phyloP scores from a whole-genome alignment of 2,113 vertebrate genomes.

The Gracilinanus agilis region DNA sequence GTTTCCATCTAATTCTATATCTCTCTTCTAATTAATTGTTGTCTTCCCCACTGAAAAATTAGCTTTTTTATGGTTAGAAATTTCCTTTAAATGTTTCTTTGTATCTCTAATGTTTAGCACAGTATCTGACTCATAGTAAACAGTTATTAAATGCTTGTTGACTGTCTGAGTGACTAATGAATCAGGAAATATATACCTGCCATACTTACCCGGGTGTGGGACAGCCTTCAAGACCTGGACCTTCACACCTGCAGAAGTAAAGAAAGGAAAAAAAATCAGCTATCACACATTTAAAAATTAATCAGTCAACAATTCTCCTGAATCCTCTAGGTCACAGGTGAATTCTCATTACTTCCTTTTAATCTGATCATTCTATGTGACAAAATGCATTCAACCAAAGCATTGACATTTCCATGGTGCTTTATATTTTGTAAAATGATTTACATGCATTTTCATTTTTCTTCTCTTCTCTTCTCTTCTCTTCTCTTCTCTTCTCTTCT shows the following conservation, averaged over 20 bases:
- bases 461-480: no score
- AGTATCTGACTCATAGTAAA: not conserved
- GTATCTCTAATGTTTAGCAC: not conserved
- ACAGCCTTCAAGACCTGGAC: constrained; percentile 86
- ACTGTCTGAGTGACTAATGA: not conserved
- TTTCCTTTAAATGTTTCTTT: not conserved
- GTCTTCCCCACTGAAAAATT: not conserved
- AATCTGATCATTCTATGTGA: not conserved
- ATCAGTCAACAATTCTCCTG: not conserved
- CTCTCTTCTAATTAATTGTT: not conserved
- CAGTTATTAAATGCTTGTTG: not conserved
- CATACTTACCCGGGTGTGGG: constrained; percentile 74
- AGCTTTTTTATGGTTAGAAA: not conserved
- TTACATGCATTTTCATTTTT: no score
- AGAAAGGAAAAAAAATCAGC: constrained; percentile 43
- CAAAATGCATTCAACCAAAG: not conserved
- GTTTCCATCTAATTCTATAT: not conserved
- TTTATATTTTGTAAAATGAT: not conserved
- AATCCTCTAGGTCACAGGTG: not conserved
- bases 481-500: no score
- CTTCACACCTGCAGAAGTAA: constrained; percentile 81
- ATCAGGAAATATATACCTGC: not conserved
- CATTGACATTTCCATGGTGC: not conserved
- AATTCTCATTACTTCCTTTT: not conserved
- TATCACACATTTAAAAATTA: not conserved